Evolutionary conservation across 2,888 invertebrate genomes (phyloP), one percentile per base, ranked within the genome.

Genomic region (Aspidiotus rigidus): DNA sequence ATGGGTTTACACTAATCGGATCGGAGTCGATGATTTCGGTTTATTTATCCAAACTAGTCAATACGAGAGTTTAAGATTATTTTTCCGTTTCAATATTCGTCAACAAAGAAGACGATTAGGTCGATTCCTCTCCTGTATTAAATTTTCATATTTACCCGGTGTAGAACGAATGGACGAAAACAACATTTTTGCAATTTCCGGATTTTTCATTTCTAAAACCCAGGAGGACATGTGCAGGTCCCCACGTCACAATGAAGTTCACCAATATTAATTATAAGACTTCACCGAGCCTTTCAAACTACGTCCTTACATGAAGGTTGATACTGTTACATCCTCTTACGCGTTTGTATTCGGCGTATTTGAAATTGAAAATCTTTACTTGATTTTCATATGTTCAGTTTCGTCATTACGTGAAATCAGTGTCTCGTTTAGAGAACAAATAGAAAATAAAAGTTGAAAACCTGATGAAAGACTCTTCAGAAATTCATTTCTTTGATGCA

Each of bases 181-280:
- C 93, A 96, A 80, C 84, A 91, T 5, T 95, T 96, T 95, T 96
- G 94, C 89, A 89, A 0, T 95, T 85, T 77, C 90, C 91, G 0
- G 93, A 91, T 76, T 92, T 87, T 78, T 86, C 88, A 0, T 86
- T 93, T 71, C 85, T 87, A 0, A n/a, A n/a, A 82, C 85, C 69
- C 84, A 84, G 73, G 72, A 77, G 62, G 80, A 83, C 1, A 80
- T 80, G 11, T 86, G 89, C 0, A n/a, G n/a, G n/a, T 90, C 85
- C 75, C 81, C 89, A 9, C 78, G 79, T 0, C 88, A 88, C 74
- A 76, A 80, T 13, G 84, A 86, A 75, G 86, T 90, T 72, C 79
- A 86, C 69, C 79, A 83, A 71, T 92, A 91, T 76, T 78, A n/a
- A n/a, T n/a, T 92, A 64, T 79, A 84, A 72, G 79, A 81, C 61